These are phyloP conservation scores for Oophaga sylvatica DNA, from an alignment of 2,797 vertebrate genomes.

Conservation along the genomic window DNA sequence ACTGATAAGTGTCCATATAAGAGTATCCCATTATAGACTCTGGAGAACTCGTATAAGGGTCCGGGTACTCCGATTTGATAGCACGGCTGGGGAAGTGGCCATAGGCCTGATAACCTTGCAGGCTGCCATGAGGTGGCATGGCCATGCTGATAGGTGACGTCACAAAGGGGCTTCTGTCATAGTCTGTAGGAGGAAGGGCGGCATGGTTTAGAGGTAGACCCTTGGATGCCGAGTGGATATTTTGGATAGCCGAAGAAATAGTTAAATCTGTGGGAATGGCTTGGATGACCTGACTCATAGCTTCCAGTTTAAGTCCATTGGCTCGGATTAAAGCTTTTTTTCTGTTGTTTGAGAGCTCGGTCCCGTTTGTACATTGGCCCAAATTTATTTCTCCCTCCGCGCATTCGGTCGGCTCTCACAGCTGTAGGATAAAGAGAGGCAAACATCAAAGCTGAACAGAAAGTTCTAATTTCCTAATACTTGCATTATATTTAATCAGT, in stretches of 20 bases:
- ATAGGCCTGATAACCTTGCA: conserved; percentile 94
- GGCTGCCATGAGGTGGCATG: conserved; percentile 91
- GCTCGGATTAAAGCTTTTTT: conserved; percentile 98
- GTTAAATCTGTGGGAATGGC: conserved; percentile 94
- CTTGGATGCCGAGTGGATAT: conserved; percentile 94
- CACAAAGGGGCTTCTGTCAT: conserved; percentile 95
- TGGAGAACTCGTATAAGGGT: conserved; percentile 95
- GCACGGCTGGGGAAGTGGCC: conserved; percentile 94
- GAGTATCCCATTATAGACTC: conserved; percentile 97
- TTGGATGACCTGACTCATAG: conserved; percentile 98
- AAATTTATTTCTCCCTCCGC: conserved; percentile 96
- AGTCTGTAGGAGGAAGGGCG: conserved; percentile 95
- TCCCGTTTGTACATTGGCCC: conserved; percentile 99
- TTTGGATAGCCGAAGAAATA: conserved; percentile 95
- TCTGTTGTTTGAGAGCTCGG: conserved; percentile 96
- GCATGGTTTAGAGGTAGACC: conserved; percentile 95
- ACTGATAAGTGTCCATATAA: conserved; percentile 90
- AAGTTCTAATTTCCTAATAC: background rate
- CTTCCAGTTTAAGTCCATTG: conserved; percentile 96
- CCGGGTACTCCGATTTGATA: conserved; percentile 98
- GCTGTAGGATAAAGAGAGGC: conserved; percentile 72
- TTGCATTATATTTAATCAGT: background rate
- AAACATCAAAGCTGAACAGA: background rate
- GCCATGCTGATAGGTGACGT: conserved; percentile 97
- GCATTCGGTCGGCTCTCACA: conserved; percentile 96